Evolutionary conservation across 2,797 vertebrate species (phyloP).

Genomic region (Coccyzus lansbergi): DNA sequence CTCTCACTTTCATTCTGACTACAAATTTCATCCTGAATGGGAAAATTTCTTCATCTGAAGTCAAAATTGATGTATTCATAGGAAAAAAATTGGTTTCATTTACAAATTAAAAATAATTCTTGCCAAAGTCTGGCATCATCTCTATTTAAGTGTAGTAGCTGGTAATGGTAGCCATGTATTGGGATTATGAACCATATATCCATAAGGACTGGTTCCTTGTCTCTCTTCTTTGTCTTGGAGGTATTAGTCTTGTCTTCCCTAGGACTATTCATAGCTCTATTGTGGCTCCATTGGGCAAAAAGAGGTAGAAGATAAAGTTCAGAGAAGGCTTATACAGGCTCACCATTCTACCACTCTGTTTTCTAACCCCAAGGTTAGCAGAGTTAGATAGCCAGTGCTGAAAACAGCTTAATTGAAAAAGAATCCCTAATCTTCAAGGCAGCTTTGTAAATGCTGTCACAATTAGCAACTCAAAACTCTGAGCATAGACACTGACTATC

Average conservation of each 20-base stretch:
- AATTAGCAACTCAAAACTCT: background rate
- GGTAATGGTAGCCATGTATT: too few species aligned
- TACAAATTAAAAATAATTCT: too few species aligned
- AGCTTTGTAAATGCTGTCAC: constrained; percentile 45
- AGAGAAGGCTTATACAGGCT: background rate
- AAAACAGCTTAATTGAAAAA: constrained; percentile 36
- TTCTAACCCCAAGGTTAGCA: constrained; percentile 11
- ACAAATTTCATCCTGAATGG: too few species aligned
- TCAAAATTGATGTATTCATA: too few species aligned
- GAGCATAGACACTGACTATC: background rate
- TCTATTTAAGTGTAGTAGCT: too few species aligned
- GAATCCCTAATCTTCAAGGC: constrained; percentile 49
- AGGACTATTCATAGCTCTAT: background rate
- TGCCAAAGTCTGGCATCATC: too few species aligned
- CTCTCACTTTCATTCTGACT: too few species aligned
- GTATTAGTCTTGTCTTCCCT: background rate
- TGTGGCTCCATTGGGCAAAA: background rate
- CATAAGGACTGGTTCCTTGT: background rate
- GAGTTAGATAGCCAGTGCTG: constrained; percentile 1
- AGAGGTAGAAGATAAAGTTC: background rate
- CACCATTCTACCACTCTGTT: background rate
- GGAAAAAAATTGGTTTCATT: too few species aligned
- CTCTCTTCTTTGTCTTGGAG: background rate
- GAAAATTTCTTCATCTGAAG: too few species aligned
- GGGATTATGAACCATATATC: too few species aligned